Evolutionary conservation across 1,140 invertebrate genomes (phyloP).

Genomic region (Alviniconcha marisindica): DNA sequence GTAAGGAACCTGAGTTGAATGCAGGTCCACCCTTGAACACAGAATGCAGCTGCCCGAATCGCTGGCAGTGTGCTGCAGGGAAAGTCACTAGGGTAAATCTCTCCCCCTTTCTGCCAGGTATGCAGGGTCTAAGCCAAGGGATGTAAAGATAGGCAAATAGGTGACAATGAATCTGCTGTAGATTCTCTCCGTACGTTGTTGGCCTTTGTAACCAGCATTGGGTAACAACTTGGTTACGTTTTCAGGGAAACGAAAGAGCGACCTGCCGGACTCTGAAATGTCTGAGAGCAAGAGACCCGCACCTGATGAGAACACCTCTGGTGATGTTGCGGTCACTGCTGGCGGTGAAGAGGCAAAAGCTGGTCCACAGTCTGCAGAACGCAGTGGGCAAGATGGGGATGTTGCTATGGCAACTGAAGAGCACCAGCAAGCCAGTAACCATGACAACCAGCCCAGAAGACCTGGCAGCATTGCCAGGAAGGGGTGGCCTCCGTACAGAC

Average conservation of each 20-base stretch:
- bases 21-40: too few relatives aligned
- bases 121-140: too few relatives aligned
- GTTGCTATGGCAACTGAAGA: background rate
- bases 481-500: constrained; percentile 18
- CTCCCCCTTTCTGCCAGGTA: too few relatives aligned
- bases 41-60: too few relatives aligned
- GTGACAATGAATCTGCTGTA: too few relatives aligned
- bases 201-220: too few relatives aligned
- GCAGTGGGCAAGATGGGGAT: background rate
- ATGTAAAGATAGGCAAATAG: too few relatives aligned
- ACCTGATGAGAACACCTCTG: background rate
- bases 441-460: background rate
- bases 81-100: too few relatives aligned
- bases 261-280: background rate
- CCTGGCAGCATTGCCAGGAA: constrained; percentile 10
- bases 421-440: background rate
- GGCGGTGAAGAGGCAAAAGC: background rate
- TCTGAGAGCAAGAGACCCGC: constrained; percentile 32
- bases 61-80: too few relatives aligned
- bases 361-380: background rate
- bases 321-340: constrained; percentile 11
- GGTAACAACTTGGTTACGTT: too few relatives aligned
- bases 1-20: too few relatives aligned
- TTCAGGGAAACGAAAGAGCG: constrained; percentile 32
- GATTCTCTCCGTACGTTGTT: too few relatives aligned